Evolutionary conservation across 2,797 vertebrate genomes (phyloP), one percentile per base, ranked within the genome.

Genomic region (Hylomyscus alleni): DNA sequence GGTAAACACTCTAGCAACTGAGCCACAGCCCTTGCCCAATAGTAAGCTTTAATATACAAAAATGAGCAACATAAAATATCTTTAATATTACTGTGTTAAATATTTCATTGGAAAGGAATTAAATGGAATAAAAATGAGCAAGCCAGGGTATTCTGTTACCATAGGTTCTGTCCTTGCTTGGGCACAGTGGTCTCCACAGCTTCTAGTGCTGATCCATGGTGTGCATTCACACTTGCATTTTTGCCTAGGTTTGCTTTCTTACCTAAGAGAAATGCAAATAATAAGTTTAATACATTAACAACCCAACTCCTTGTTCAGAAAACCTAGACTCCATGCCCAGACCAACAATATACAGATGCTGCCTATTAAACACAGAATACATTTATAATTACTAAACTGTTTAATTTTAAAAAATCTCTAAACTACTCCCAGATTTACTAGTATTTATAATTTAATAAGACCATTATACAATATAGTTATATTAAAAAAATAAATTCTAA

Each of bases 91-190:
- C 13, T 73, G 24, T 9, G 93, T 58, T 76, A 76, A 90, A 52
- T 87, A 86, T 4, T 80, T 76, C 22, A 60, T 0, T 54, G 83
- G 58, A 69, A 94, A 94, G 15, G n/a, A 67, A 69, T 86, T 92
- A 84, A 76, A 78, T 56, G 15, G n/a, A 67, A 69, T 86, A 93
- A 84, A 76, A 78, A 60, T 72, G 83, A 97, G 91, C 93, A 95
- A 54, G 40, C 90, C 88, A 54, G 75, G 84, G 81, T 93, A 81
- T 76, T 67, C 31, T 2, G 60, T 98, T 98, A 99, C 99, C 99
- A 99, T 96, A 99, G 98, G 97, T 99, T 99, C 98, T 99, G 99
- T 89, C 99, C 99, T 98, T 99, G 99, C 89, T 99, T 99, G 82
- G 99, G 99, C 52, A 98, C 92, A 0, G 99, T 99, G 47, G 99